Evolutionary conservation across 2,797 vertebrate genomes (phyloP).

Genomic region (Loris lydekkerianus): DNA sequence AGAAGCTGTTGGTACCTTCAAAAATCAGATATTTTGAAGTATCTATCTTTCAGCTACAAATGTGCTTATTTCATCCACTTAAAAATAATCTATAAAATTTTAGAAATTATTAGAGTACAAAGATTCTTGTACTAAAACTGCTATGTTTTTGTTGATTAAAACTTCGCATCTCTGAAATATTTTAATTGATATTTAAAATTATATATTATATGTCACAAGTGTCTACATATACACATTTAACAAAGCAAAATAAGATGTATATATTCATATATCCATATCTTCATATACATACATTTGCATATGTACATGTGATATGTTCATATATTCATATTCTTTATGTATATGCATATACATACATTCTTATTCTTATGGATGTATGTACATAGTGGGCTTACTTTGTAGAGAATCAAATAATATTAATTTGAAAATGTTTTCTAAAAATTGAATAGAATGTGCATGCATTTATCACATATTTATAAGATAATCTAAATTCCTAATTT

Average conservation of each 20-base stretch:
- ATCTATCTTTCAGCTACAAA: slow-evolving; percentile 32
- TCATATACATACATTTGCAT: neutral
- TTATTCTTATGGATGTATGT: too few relatives aligned
- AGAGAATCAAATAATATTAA: neutral
- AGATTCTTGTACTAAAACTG: neutral
- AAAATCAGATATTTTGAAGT: neutral
- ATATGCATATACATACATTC: neutral
- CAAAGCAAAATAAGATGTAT: neutral
- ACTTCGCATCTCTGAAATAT: neutral
- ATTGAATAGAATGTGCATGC: neutral
- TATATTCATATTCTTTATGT: too few relatives aligned
- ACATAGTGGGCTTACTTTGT: neutral
- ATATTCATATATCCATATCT: neutral
- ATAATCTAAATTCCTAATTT: neutral
- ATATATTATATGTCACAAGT: neutral
- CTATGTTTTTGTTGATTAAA: neutral
- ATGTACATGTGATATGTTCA: neutral
- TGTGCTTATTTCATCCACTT: neutral
- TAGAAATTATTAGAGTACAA: neutral
- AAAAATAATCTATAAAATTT: neutral
- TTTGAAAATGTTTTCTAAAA: slow-evolving; percentile 25
- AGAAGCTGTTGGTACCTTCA: neutral
- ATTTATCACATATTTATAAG: neutral
- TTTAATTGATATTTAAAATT: slow-evolving; percentile 4
- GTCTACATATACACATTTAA: neutral